Conservation (phyloP, 2,113 vertebrate species). For the Leptodactylus fuscus region DNA sequence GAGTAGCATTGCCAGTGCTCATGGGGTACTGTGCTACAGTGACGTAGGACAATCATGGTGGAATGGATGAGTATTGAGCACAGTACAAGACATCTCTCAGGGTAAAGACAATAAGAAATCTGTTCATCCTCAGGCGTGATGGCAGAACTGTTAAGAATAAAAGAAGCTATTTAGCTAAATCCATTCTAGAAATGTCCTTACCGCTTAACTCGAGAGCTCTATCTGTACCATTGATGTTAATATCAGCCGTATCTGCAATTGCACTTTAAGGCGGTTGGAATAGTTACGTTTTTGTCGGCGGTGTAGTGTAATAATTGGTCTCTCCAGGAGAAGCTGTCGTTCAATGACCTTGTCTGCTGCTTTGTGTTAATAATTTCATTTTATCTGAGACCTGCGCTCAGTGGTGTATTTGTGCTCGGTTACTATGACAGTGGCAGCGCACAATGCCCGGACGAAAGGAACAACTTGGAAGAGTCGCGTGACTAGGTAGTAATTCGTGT, state of each 20-base stretch:
- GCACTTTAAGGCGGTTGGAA: neutral
- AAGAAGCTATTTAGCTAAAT: neutral
- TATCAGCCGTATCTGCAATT: neutral
- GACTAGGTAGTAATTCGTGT: neutral
- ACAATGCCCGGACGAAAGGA: neutral
- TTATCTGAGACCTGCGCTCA: neutral
- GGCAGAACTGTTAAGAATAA: neutral
- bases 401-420: neutral
- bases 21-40: no score
- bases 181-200: neutral
- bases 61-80: no score
- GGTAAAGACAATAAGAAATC: neutral
- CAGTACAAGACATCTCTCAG: neutral
- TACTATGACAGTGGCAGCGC: neutral
- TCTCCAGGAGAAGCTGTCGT: neutral
- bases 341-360: slow-evolving; percentile 4
- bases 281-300: neutral
- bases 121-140: neutral
- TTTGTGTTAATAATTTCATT: neutral
- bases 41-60: no score
- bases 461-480: neutral
- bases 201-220: neutral
- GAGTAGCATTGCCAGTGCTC: no score
- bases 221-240: neutral
- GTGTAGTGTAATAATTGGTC: neutral